A percentile compares a stretch with the other conserved stretches of the same genome.
Conservation (phyloP, 2,113 vertebrate genomes). For the Strix uralensis region DNA sequence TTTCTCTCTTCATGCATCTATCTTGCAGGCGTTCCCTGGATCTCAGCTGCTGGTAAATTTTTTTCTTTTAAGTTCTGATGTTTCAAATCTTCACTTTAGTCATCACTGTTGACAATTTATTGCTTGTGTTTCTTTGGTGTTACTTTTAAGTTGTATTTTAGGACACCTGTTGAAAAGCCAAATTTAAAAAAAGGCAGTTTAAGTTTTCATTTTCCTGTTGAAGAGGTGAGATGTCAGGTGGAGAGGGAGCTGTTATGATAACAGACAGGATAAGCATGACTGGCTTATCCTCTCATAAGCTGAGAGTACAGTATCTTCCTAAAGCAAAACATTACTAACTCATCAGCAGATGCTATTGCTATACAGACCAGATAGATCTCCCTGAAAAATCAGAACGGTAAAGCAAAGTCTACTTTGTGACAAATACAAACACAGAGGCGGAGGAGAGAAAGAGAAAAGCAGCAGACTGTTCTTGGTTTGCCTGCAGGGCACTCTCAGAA, state of each 20-base stretch:
- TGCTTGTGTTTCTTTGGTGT: slow-evolving; percentile 80
- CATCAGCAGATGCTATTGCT: background rate
- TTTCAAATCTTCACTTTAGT: slow-evolving; percentile 46
- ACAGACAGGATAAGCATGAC: background rate
- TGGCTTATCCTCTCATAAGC: background rate
- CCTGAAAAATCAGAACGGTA: background rate
- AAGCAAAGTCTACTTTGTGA: background rate
- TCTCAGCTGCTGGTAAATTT: slow-evolving; percentile 44
- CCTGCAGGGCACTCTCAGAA: background rate
- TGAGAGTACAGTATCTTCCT: background rate
- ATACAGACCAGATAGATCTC: background rate
- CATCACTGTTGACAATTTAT: slow-evolving; percentile 61
- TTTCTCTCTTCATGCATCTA: background rate
- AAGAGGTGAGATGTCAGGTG: background rate
- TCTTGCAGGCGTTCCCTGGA: slow-evolving; percentile 61
- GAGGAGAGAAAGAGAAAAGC: background rate
- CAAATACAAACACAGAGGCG: background rate
- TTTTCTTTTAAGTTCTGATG: slow-evolving; percentile 28
- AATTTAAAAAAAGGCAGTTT: background rate
- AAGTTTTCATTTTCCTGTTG: background rate
- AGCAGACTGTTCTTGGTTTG: background rate
- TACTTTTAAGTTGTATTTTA: slow-evolving; percentile 32
- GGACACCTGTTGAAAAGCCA: slow-evolving; percentile 49
- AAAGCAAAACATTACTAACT: background rate
- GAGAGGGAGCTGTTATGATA: background rate